Evolutionary conservation across 2,113 vertebrate genomes (phyloP).

Genomic region (Leptobrachium ailaonicum): DNA sequence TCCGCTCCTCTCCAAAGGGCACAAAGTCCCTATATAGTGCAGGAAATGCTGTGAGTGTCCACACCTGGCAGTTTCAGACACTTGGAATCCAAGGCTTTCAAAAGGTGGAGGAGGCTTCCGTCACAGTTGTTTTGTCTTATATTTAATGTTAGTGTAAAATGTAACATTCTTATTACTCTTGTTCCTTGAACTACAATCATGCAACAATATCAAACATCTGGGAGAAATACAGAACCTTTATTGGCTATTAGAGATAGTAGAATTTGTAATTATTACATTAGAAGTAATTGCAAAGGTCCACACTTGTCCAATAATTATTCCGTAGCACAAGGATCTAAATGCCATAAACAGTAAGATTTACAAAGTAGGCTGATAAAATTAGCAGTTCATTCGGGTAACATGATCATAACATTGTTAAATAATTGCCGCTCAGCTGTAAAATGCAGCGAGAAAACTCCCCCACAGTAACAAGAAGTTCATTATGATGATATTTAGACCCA

Average conservation of each 20-base stretch:
- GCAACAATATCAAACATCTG: constrained; percentile 22
- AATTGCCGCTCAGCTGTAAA: too few relatives aligned
- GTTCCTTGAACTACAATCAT: neutral
- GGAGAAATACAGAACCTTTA: constrained; percentile 4
- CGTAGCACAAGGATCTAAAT: constrained; percentile 1
- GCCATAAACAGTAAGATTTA: neutral
- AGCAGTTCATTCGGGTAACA: neutral
- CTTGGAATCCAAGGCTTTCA: too few relatives aligned
- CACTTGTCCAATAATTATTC: constrained; percentile 19
- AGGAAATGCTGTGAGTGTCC: too few relatives aligned
- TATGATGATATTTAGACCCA: too few relatives aligned
- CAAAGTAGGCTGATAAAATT: neutral
- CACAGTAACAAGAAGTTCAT: too few relatives aligned
- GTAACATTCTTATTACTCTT: neutral
- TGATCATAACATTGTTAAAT: too few relatives aligned
- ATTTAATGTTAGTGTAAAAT: neutral
- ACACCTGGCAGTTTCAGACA: too few relatives aligned
- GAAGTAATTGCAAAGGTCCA: constrained; percentile 6
- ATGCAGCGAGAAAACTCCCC: too few relatives aligned
- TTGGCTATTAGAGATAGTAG: constrained; percentile 5
- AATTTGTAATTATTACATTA: constrained; percentile 23
- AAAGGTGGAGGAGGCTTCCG: too few relatives aligned
- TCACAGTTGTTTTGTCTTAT: neutral
- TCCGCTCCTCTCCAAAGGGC: too few relatives aligned
- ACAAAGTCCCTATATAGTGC: too few relatives aligned